Evolutionary conservation across 2,888 invertebrate genomes (phyloP), one percentile per base, ranked within the genome.

Genomic region (Sphinx pinastri): DNA sequence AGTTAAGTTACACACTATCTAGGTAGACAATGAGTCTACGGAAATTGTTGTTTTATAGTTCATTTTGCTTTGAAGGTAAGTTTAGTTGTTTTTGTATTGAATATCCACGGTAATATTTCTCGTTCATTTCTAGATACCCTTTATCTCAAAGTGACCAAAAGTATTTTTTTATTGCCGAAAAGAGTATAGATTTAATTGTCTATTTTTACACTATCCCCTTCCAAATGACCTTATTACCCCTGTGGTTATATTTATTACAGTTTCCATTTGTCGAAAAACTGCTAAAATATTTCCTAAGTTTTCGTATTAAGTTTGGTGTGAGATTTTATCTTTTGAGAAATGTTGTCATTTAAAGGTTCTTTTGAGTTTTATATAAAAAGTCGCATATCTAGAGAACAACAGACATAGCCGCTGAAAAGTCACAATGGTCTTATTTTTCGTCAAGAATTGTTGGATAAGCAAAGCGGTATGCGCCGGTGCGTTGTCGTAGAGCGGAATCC

Each of bases 361-460:
- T 19, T 13, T 57, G 25, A n/a, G 45, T n/a, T 60, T 45, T 13
- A 5, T 38, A 47, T 45, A 60, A 45, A 59, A 38, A 45, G 3
- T 38, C n/a, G n/a, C 11, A n/a, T 45, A 38, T n/a, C 45, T n/a
- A 38, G n/a, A 14, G 7, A n/a, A 45, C 59, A 60, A 45, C 10
- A 14, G 58, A 31, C 11, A 13, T 51, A 13, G n/a, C n/a, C 14
- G 38, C 11, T 45, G 38, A n/a, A 45, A 57, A 38, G n/a, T 60
- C 45, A 10, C 58, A n/a, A 45, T 38, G 16, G 14, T 52, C n/a
- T 45, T 38, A 16, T 60, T 60, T 59, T 47, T 45, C 10, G 45
- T 45, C 11, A 60, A 60, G 60, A 45, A 60, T 45, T 60, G 60
- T 60, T 60, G 16, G 16, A 60, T 47, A 60, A 60, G 60, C 60